These are phyloP conservation scores for Myiozetetes cayanensis DNA, from an alignment of 2,113 vertebrate species.

Conservation along the genomic window DNA sequence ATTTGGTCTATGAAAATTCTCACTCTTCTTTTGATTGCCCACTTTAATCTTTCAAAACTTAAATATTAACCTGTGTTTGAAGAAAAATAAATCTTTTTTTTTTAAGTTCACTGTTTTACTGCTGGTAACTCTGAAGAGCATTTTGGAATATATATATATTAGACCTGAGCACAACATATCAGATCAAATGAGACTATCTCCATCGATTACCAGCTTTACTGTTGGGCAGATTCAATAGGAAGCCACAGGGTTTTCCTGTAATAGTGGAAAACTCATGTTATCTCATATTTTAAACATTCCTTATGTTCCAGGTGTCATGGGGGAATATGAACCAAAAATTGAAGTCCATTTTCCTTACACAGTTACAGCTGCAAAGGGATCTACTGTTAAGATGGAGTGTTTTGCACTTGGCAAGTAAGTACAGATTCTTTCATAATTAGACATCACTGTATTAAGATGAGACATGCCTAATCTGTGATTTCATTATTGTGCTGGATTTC, in stretches of 20 bases:
- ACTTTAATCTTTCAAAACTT: not conserved
- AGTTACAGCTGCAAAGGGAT: constrained; percentile 88
- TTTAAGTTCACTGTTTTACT: not conserved
- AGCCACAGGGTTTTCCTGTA: not conserved
- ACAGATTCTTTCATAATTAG: constrained; percentile 67
- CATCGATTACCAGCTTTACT: not conserved
- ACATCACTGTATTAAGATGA: constrained; percentile 54
- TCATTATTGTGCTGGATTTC: constrained; percentile 48
- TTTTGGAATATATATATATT: not conserved
- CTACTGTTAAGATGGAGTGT: constrained; percentile 92
- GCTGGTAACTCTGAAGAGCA: not conserved
- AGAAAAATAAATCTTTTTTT: not conserved
- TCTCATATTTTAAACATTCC: constrained; percentile 56
- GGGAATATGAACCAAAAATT: constrained; percentile 98
- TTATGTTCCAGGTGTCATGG: constrained; percentile 91
- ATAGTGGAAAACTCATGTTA: not conserved
- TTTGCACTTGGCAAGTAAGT: constrained; percentile 99
- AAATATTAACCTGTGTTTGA: not conserved
- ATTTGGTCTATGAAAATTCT: not conserved
- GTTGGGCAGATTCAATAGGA: not conserved
- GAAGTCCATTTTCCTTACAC: constrained; percentile 93
- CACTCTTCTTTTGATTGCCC: not conserved
- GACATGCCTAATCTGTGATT: constrained; percentile 20
- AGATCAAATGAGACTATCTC: not conserved
- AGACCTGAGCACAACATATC: not conserved